Conservation (phyloP, 2,797 vertebrate genomes). For the Ispidina lecontei region DNA sequence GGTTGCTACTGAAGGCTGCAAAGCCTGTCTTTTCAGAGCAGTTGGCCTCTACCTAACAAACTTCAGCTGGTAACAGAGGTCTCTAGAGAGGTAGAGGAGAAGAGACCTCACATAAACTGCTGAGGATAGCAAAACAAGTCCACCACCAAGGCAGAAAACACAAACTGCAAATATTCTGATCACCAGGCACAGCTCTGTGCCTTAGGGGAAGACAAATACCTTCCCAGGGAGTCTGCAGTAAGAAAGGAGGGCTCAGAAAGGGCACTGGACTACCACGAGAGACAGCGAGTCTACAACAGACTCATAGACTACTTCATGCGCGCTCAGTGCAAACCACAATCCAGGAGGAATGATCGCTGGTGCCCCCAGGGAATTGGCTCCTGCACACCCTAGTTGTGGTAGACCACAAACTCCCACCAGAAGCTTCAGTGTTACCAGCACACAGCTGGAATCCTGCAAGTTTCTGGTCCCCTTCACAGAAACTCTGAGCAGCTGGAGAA, state of each 20-base stretch:
- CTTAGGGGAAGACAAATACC: not conserved
- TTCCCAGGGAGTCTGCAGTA: not conserved
- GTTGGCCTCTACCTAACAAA: not conserved
- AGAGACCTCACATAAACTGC: not conserved
- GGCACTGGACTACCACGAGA: not conserved
- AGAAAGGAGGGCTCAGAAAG: not conserved
- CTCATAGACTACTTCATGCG: fast-evolving
- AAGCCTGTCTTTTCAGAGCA: not conserved
- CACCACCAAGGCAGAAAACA: not conserved
- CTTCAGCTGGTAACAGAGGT: fast-evolving
- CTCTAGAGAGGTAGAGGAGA: not conserved
- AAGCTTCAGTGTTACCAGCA: not conserved
- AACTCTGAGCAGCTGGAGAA: not conserved
- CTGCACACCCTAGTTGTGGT: fast-evolving
- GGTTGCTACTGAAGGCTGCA: not conserved
- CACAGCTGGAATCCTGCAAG: not conserved
- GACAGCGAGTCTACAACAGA: not conserved
- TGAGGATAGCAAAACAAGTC: not conserved
- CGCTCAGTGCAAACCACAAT: not conserved
- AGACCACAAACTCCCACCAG: fast-evolving
- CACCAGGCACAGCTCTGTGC: not conserved
- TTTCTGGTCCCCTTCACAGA: not conserved
- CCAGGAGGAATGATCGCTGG: fast-evolving
- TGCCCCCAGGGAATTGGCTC: fast-evolving
- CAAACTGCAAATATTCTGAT: fast-evolving